Conservation (phyloP, 2,113 vertebrate species). For the Raja brachyura region DNA sequence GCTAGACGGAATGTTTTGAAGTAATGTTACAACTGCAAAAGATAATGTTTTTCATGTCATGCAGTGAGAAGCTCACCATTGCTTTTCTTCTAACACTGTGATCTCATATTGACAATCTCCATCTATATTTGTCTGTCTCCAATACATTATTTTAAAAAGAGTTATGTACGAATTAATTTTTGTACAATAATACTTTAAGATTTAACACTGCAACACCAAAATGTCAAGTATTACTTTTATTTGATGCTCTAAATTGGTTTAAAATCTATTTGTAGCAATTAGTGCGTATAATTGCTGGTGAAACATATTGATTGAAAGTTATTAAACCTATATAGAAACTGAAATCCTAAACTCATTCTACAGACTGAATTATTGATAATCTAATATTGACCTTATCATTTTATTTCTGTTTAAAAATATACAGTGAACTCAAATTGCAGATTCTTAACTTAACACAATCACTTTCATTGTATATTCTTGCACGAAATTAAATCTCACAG, state of each 20-base stretch:
- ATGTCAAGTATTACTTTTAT: constrained; percentile 26
- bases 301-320: constrained; percentile 33
- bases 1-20: background rate
- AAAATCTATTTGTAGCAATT: constrained; percentile 23
- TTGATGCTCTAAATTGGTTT: background rate
- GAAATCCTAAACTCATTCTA: constrained; percentile 33
- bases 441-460: constrained; percentile 35
- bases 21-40: background rate
- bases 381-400: constrained; percentile 27
- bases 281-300: constrained; percentile 25
- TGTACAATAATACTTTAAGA: background rate
- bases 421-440: constrained; percentile 30
- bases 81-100: background rate
- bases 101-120: background rate
- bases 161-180: background rate
- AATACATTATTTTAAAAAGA: background rate
- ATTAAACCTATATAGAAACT: constrained; percentile 28
- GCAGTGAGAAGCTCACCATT: no score
- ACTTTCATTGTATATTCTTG: constrained; percentile 22
- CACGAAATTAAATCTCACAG: constrained; percentile 29
- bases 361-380: constrained; percentile 31
- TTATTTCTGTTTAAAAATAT: constrained; percentile 30
- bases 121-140: background rate
- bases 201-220: background rate
- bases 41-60: background rate